Conservation (phyloP, 2,113 vertebrate species). For the Chiloscyllium plagiosum region DNA sequence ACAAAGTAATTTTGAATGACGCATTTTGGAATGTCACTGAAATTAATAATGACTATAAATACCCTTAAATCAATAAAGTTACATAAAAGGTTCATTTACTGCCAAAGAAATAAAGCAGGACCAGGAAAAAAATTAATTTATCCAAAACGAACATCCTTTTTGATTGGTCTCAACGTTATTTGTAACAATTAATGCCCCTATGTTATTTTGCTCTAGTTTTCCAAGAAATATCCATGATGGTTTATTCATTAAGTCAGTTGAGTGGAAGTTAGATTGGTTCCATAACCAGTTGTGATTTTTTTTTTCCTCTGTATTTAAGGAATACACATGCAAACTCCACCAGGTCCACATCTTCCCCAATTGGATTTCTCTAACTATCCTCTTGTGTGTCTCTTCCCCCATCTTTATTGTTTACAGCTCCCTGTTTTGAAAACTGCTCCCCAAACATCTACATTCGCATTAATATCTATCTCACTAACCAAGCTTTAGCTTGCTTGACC, state of each 20-base stretch:
- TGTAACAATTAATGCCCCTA: neutral
- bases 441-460: neutral
- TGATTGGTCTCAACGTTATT: neutral
- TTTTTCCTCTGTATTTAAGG: neutral
- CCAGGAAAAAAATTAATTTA: neutral
- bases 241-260: neutral
- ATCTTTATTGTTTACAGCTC: neutral
- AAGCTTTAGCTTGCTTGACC: neutral
- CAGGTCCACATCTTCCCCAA: neutral
- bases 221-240: neutral
- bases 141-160: neutral
- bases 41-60: neutral
- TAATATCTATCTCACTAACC: neutral
- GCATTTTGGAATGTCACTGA: neutral
- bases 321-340: neutral
- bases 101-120: neutral
- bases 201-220: neutral
- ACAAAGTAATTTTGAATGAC: neutral
- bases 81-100: neutral
- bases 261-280: neutral
- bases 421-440: neutral
- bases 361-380: neutral
- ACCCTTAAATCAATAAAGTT: neutral
- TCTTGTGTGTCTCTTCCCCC: neutral
- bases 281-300: neutral